These are phyloP conservation scores for Solea solea DNA, from an alignment of 2,113 vertebrate genomes.

Conservation along the genomic window DNA sequence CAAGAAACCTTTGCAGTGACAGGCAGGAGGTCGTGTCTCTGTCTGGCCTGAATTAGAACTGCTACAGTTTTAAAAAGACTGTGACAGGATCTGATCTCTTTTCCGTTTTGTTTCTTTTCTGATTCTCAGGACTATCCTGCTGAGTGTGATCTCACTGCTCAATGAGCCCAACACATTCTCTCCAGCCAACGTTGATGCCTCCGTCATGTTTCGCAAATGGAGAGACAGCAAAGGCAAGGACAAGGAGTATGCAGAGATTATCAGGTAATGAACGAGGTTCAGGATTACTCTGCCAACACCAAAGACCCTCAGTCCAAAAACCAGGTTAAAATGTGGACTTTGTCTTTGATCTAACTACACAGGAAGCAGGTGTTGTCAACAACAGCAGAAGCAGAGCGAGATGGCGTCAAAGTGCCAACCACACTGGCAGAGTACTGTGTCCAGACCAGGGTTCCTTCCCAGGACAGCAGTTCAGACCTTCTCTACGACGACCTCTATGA, in stretches of 20 bases:
- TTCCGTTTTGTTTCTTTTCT: neutral
- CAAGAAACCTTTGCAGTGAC: too few species aligned
- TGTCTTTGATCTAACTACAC: constrained; percentile 1
- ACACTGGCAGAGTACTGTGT: constrained; percentile 98
- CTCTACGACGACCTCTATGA: constrained; percentile 98
- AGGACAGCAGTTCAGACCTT: constrained; percentile 98
- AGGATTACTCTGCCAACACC: too few species aligned
- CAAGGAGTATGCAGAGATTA: constrained; percentile 97
- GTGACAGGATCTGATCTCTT: too few species aligned
- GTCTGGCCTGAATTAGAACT: neutral
- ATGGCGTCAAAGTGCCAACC: constrained; percentile 96
- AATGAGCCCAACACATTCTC: constrained; percentile 99
- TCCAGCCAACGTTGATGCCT: constrained; percentile 96
- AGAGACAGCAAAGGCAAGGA: constrained; percentile 99
- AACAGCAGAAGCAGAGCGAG: constrained; percentile 94
- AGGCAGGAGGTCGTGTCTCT: neutral
- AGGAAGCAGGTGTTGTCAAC: constrained; percentile 97
- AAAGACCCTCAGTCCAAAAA: neutral
- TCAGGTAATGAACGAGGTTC: constrained; percentile 82
- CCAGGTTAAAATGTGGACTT: neutral
- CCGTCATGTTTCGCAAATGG: constrained; percentile 99
- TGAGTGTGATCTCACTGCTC: constrained; percentile 98
- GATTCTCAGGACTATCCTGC: constrained; percentile 82
- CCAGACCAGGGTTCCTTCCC: constrained; percentile 99
- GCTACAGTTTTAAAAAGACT: neutral